Percentiles rank a stretch among this genome's conserved stretches.
Evolutionary conservation across 1,140 invertebrate species (phyloP).

Genomic region (Drosophila athabasca): DNA sequence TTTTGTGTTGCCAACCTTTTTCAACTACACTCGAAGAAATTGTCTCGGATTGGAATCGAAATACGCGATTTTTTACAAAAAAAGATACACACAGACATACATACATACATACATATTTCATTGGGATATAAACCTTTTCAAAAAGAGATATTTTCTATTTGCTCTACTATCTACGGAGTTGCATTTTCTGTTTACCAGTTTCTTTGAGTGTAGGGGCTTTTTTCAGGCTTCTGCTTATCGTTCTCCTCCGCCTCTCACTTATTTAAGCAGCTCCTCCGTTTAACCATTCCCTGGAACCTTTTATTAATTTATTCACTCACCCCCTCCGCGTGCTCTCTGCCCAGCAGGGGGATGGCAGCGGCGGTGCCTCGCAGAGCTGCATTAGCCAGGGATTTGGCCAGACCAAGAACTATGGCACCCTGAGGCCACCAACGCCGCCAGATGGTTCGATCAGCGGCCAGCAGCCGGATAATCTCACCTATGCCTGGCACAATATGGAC

Average conservation of each 20-base stretch:
- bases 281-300: not conserved
- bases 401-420: constrained; percentile 75
- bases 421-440: constrained; percentile 39
- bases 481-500: constrained; percentile 89
- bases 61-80: not conserved
- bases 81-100: not conserved
- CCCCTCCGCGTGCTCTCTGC: too few relatives aligned
- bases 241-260: too few relatives aligned
- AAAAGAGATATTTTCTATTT: too few relatives aligned
- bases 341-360: constrained; percentile 3
- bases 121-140: too few relatives aligned
- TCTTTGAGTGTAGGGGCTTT: too few relatives aligned
- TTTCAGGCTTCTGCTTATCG: too few relatives aligned
- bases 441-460: constrained; percentile 24
- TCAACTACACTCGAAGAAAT: constrained; percentile 5
- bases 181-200: too few relatives aligned
- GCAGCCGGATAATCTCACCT: constrained; percentile 85
- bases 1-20: constrained; percentile 46
- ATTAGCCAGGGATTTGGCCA: constrained; percentile 60
- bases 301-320: not conserved
- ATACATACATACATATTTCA: too few relatives aligned
- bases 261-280: too few relatives aligned
- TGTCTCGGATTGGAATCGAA: too few relatives aligned
- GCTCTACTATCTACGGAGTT: too few relatives aligned
- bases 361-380: constrained; percentile 56